Evolutionary conservation across 2,888 invertebrate species (phyloP), one percentile per base, ranked within the genome.

Genomic region (Hydrotaea cyrtoneurina): DNA sequence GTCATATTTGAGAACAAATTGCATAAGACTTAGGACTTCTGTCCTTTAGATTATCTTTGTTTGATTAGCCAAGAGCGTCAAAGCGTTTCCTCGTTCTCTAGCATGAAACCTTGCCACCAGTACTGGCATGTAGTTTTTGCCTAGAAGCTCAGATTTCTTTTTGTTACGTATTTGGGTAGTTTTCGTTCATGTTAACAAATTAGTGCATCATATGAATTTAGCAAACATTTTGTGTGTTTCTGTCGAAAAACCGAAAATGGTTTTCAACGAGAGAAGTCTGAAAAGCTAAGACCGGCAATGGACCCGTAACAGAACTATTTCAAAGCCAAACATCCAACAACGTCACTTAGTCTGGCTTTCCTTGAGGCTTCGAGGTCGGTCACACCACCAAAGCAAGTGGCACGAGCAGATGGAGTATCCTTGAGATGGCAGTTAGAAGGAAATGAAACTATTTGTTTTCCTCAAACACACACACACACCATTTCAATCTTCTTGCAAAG

Each of bases 171-270:
- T n/a, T n/a, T n/a, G n/a, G n/a, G 31, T 31, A 4, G 11, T 39
- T 31, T 13, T 39, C n/a, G n/a, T 39, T 76, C 64, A 23, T 79
- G 64, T 62, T 55, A 36, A 43, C 21, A 80, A 78, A 84, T 80
- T 80, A 80, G 71, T 80, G 64, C 74, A 78, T 72, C 31, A 75
- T 17, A 74, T 84, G 78, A 71, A 75, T 78, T 69, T 50, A 43
- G 39, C 15, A 78, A 80, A 64, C 50, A 50, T n/a, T 50, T 50
- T 13, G 1, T 50, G 13, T n/a, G n/a, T 50, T 50, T 50, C n/a
- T 50, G 13, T 50, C 13, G 3, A 31, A 31, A 31, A 31, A 31
- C 31, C n/a, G 2, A 39, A 39, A 39, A 13, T 39, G 3, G 39
- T 8, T 39, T 11, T 39, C 2, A 50, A n/a, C 50, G 50, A 50